These are phyloP conservation scores for Plagodis dolabraria DNA, from an alignment of 2,888 invertebrate genomes.

Conservation along the genomic window DNA sequence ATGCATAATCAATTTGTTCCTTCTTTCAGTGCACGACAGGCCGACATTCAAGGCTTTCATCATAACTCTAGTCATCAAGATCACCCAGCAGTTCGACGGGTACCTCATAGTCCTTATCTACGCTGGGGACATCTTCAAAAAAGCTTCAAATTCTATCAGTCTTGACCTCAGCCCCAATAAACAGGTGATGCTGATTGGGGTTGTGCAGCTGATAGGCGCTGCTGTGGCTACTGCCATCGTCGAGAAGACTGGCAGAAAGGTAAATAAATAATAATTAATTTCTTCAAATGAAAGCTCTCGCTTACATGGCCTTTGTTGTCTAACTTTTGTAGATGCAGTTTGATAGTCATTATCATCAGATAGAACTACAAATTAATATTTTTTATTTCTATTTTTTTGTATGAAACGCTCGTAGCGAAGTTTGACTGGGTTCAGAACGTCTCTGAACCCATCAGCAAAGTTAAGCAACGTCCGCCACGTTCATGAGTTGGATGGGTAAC, in stretches of 20 bases:
- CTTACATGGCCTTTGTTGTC: too few relatives aligned
- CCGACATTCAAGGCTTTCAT: conserved; percentile 76
- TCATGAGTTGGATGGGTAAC: too few relatives aligned
- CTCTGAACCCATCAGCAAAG: too few relatives aligned
- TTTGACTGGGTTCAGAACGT: too few relatives aligned
- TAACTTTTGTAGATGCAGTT: too few relatives aligned
- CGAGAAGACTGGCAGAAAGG: conserved; percentile 78
- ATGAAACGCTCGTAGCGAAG: too few relatives aligned
- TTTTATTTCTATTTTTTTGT: too few relatives aligned
- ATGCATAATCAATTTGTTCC: neutral
- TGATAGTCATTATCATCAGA: too few relatives aligned
- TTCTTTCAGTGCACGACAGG: conserved; percentile 65
- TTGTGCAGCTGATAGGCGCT: conserved; percentile 71
- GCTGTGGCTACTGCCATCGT: conserved; percentile 71
- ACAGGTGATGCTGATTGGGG: conserved; percentile 74
- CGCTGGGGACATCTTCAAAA: conserved; percentile 71
- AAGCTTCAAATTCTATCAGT: conserved; percentile 65
- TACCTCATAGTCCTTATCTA: conserved; percentile 77
- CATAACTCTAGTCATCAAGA: conserved; percentile 73
- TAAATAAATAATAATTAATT: conserved; percentile 30
- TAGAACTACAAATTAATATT: too few relatives aligned
- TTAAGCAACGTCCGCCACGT: too few relatives aligned
- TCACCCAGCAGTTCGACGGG: conserved; percentile 77
- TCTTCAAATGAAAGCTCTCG: too few relatives aligned
- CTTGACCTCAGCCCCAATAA: conserved; percentile 71